These are phyloP conservation scores for Epirrita christyi DNA, from an alignment of 2,888 invertebrate genomes.

Conservation along the genomic window DNA sequence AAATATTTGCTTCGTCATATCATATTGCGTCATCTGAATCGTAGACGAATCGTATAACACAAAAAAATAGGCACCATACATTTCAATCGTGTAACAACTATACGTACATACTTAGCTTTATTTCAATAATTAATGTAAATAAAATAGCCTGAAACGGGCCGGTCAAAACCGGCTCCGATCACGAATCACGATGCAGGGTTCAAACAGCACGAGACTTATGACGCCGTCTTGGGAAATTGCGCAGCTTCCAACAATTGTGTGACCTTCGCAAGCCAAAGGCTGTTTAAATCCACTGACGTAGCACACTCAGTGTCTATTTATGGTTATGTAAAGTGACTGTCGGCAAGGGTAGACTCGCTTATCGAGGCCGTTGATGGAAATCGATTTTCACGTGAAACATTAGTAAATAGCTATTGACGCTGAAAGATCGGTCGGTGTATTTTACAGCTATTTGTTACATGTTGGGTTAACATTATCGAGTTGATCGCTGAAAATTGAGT, in stretches of 20 bases:
- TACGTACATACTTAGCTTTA: background rate
- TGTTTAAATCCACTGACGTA: constrained; percentile 26
- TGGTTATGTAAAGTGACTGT: constrained; percentile 20
- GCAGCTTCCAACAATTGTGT: constrained; percentile 23
- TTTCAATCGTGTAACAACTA: constrained; percentile 18
- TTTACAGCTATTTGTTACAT: background rate
- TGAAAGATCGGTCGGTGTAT: constrained; percentile 10
- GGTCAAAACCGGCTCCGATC: constrained; percentile 20
- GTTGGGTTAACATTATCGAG: constrained; percentile 6
- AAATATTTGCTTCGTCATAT: constrained; percentile 3
- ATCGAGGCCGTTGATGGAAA: constrained; percentile 24
- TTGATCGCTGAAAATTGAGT: constrained; percentile 6
- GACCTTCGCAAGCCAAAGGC: constrained; percentile 26
- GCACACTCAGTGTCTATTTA: constrained; percentile 13
- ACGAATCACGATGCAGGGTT: constrained; percentile 22
- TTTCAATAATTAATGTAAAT: background rate
- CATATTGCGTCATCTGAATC: background rate
- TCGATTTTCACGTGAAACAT: constrained; percentile 26
- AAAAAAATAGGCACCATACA: background rate
- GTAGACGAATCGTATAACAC: no score
- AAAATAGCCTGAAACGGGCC: constrained; percentile 13
- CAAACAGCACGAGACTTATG: constrained; percentile 24
- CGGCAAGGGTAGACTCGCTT: constrained; percentile 10
- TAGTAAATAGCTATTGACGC: constrained; percentile 15
- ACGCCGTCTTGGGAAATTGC: constrained; percentile 27